Percentiles rank a stretch among this genome's conserved stretches.
These are phyloP conservation scores for Teinopalpus imperialis DNA, from an alignment of 2,888 invertebrate genomes.

Conservation along the genomic window DNA sequence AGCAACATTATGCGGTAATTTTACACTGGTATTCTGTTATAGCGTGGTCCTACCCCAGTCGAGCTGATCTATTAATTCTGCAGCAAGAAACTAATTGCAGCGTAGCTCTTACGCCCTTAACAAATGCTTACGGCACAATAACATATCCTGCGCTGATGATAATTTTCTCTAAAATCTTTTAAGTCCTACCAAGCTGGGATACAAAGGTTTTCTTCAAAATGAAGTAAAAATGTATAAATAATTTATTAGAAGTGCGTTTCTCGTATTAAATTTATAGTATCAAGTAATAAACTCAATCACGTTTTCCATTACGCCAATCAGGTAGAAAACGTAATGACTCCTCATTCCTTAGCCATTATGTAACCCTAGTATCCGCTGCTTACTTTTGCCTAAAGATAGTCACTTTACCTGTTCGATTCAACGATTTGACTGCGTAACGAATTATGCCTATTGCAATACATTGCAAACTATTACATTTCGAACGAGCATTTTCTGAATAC, in stretches of 20 bases:
- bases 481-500: constrained; percentile 64
- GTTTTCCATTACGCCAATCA: constrained; percentile 22
- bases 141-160: too few species aligned
- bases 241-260: constrained; percentile 5
- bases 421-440: constrained; percentile 36
- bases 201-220: too few species aligned
- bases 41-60: too few species aligned
- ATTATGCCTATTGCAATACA: constrained; percentile 29
- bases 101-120: too few species aligned
- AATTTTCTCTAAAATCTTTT: too few species aligned
- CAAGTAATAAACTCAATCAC: constrained; percentile 17
- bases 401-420: constrained; percentile 21
- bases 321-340: constrained; percentile 26
- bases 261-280: constrained; percentile 5
- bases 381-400: constrained; percentile 25
- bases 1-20: too few species aligned
- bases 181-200: too few species aligned
- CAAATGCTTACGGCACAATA: too few species aligned
- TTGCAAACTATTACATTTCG: constrained; percentile 63
- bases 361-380: constrained; percentile 27
- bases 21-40: too few species aligned
- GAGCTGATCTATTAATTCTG: too few species aligned
- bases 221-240: neutral
- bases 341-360: constrained; percentile 27
- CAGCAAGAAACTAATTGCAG: too few species aligned